phyloP scores from a whole-genome alignment of 2,113 vertebrate species.

The Furnarius figulus region DNA sequence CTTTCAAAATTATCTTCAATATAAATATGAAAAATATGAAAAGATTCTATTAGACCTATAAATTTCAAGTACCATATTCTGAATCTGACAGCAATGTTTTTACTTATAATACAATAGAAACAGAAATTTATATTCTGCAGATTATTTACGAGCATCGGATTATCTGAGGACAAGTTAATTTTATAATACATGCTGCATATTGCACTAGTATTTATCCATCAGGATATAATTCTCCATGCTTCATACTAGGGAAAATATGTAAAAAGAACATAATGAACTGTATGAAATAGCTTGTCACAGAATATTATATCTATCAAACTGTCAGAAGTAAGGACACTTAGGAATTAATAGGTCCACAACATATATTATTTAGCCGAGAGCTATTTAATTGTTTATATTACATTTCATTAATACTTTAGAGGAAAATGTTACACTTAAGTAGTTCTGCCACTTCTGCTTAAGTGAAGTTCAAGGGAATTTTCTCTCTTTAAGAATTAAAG shows the following conservation, averaged over 20 bases:
- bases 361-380: conserved; percentile 48
- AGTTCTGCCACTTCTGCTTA: not conserved
- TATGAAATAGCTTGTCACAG: not conserved
- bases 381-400: conserved; percentile 56
- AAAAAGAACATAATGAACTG: not conserved
- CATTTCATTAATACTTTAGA: conserved; percentile 40
- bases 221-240: not conserved
- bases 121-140: not conserved
- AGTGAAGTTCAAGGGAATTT: not conserved
- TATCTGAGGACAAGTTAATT: not conserved
- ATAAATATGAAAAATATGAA: not conserved
- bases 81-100: not conserved
- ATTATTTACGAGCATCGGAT: not conserved
- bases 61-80: not conserved
- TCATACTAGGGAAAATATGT: not conserved
- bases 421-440: conserved; percentile 3
- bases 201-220: not conserved
- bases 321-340: not conserved
- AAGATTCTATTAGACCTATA: not conserved
- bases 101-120: not conserved
- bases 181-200: not conserved
- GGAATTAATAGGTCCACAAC: not conserved
- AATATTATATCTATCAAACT: not conserved
- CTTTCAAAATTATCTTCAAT: not conserved
- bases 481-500: not conserved